These are phyloP conservation scores for Sitta carolinensis DNA, from an alignment of 2,797 vertebrate species.

Conservation along the genomic window DNA sequence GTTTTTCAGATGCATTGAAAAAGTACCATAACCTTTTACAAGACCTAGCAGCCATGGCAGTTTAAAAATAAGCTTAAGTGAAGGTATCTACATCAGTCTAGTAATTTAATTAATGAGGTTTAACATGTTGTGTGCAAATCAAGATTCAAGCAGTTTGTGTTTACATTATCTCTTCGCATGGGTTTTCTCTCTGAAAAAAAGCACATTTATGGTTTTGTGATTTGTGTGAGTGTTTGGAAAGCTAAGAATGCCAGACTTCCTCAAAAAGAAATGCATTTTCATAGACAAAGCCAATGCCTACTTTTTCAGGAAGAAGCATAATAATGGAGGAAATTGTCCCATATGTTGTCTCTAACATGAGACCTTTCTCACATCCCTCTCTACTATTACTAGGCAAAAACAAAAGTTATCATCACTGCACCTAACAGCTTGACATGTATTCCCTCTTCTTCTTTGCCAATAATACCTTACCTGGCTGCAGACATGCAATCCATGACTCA, in stretches of 20 bases:
- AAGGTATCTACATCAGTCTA: not conserved
- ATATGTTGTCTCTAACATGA: not conserved
- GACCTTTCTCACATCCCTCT: not conserved
- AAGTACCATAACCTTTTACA: not conserved
- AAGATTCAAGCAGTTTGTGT: not conserved
- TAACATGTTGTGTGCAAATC: not conserved
- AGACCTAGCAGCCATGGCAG: not conserved
- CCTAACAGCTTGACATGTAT: not conserved
- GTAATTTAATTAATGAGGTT: not conserved
- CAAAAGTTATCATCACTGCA: not conserved
- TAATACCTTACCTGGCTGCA: not conserved
- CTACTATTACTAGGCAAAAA: not conserved
- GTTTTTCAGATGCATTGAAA: not conserved
- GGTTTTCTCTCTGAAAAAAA: not conserved
- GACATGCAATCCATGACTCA: fast-evolving
- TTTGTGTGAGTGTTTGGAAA: not conserved
- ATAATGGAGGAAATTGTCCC: not conserved
- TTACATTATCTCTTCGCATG: not conserved
- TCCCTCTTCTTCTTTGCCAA: not conserved
- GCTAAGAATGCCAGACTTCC: not conserved
- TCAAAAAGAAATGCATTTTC: not conserved
- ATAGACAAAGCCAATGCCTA: not conserved
- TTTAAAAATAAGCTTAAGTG: not conserved
- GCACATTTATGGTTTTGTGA: not conserved
- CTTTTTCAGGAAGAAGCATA: not conserved